Percentiles rank a stretch among this genome's conserved stretches.
phyloP scores from a whole-genome alignment of 2,113 vertebrate species.

The Vimba vimba region DNA sequence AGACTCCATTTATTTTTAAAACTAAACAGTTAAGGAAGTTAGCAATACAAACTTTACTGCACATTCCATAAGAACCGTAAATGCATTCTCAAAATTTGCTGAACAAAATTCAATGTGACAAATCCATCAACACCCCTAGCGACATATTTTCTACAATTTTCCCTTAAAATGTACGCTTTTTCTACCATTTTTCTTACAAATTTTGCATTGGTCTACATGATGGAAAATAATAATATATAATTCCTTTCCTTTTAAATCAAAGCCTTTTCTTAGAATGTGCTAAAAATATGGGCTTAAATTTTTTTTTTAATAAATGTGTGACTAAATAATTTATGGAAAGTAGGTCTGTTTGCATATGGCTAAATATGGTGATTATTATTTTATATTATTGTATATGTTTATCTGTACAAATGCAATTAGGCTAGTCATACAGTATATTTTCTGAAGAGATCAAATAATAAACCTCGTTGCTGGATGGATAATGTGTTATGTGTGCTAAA shows the following conservation, averaged over 20 bases:
- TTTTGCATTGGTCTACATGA: background rate
- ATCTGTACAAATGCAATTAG: constrained; percentile 39
- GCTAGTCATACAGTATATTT: constrained; percentile 38
- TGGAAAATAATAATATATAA: background rate
- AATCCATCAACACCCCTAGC: background rate
- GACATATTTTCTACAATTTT: background rate
- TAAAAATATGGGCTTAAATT: background rate
- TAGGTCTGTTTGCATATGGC: background rate
- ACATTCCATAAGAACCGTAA: background rate
- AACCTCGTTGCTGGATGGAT: constrained; percentile 24
- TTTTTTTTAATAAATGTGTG: too few species aligned
- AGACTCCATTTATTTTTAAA: too few species aligned
- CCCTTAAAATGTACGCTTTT: background rate
- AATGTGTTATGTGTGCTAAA: constrained; percentile 44
- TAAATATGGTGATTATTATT: background rate
- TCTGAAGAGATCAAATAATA: constrained; percentile 45
- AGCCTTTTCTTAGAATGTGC: background rate
- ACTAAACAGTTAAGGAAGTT: background rate
- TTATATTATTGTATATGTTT: background rate
- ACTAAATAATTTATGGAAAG: background rate
- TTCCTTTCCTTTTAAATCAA: background rate
- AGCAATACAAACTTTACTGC: background rate
- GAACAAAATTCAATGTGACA: background rate
- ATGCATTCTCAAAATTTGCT: background rate
- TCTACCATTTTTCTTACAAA: background rate